Evolutionary conservation across 2,113 vertebrate genomes (phyloP).

Genomic region (Planiliza haematocheilus): DNA sequence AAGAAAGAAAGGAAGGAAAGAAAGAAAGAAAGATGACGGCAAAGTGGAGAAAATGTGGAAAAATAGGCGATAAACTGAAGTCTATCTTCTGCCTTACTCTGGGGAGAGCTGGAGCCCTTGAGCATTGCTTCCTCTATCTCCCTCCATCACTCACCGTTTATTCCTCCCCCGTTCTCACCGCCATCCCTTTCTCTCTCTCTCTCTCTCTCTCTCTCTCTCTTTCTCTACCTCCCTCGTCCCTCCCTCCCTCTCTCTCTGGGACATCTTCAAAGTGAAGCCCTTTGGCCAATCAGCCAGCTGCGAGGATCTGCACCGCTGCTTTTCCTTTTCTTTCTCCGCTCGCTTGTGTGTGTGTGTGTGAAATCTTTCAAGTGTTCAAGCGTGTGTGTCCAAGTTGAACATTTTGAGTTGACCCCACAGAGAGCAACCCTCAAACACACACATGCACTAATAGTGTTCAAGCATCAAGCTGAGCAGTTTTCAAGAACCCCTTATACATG

Average conservation of each 20-base stretch:
- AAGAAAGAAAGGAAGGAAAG: not conserved
- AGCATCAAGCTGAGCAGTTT: constrained; percentile 55
- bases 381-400: constrained; percentile 47
- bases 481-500: constrained; percentile 39
- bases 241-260: constrained; percentile 56
- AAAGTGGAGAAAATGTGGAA: not conserved
- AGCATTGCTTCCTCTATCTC: constrained; percentile 39
- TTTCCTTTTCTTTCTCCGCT: constrained; percentile 39
- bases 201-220: constrained; percentile 6
- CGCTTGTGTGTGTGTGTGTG: constrained; percentile 16
- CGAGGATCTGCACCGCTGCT: constrained; percentile 56
- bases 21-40: not conserved
- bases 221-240: constrained; percentile 4
- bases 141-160: constrained; percentile 13
- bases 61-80: constrained; percentile 11
- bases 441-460: constrained; percentile 17
- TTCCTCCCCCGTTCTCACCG: constrained; percentile 32
- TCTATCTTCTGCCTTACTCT: not conserved
- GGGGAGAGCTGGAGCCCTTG: constrained; percentile 41
- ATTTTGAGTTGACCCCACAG: constrained; percentile 63
- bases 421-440: constrained; percentile 7
- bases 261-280: constrained; percentile 77
- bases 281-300: constrained; percentile 69
- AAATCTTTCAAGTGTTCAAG: constrained; percentile 45
- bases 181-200: constrained; percentile 26